These are phyloP conservation scores for Melanocharis versteri DNA, from an alignment of 2,113 vertebrate genomes.

Conservation along the genomic window DNA sequence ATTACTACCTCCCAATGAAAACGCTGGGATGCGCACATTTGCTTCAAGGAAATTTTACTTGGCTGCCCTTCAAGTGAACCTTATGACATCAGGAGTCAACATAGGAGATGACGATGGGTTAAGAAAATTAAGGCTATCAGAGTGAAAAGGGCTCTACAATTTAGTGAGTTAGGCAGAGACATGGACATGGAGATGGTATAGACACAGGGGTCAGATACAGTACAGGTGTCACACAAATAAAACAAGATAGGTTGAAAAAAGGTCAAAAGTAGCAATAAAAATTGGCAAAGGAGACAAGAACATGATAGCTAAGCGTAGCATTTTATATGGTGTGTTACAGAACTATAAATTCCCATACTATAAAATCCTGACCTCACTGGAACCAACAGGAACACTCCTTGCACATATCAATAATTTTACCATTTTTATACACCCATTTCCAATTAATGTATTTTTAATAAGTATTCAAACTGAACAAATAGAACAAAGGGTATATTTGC, in stretches of 20 bases:
- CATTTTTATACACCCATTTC: background rate
- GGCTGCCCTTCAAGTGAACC: constrained; percentile 54
- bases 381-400: background rate
- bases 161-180: constrained; percentile 19
- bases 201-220: constrained; percentile 38
- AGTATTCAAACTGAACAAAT: background rate
- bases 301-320: background rate
- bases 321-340: constrained; percentile 17
- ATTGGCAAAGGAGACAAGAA: constrained; percentile 42
- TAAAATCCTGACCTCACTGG: constrained; percentile 20
- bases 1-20: background rate
- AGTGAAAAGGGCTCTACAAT: constrained; percentile 32
- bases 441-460: background rate
- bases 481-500: background rate
- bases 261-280: constrained; percentile 56
- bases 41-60: constrained; percentile 45
- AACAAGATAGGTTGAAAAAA: constrained; percentile 31
- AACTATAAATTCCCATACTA: constrained; percentile 17
- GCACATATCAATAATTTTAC: background rate
- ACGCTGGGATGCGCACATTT: background rate
- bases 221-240: constrained; percentile 52
- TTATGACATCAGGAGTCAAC: constrained; percentile 26
- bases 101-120: background rate
- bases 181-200: background rate
- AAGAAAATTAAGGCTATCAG: constrained; percentile 18